Evolutionary conservation across 1,140 invertebrate species (phyloP).

Genomic region (Diabrotica undecimpunctata): DNA sequence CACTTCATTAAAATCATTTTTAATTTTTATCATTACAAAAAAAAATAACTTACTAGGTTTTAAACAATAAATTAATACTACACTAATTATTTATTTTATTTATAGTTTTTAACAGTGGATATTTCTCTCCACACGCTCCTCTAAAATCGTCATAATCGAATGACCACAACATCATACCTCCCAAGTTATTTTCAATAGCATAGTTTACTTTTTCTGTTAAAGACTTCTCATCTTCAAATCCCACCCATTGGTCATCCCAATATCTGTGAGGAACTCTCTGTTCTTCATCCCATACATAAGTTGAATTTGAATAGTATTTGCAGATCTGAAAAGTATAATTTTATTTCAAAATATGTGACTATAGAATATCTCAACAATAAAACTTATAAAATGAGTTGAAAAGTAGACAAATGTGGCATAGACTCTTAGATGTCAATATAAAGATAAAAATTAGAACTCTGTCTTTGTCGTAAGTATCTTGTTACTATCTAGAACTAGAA

Average conservation of each 20-base stretch:
- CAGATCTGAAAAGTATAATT: conserved; percentile 43
- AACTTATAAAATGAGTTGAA: not conserved
- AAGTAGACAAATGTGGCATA: not conserved
- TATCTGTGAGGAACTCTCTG: conserved; percentile 37
- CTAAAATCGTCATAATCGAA: conserved; percentile 72
- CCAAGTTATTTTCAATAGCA: conserved; percentile 52
- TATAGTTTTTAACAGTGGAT: conserved; percentile 54
- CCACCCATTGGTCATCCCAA: conserved; percentile 43
- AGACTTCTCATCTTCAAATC: conserved; percentile 43
- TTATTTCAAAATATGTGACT: not conserved
- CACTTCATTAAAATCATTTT: too few relatives aligned
- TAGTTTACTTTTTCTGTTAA: conserved; percentile 47
- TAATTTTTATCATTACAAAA: too few relatives aligned
- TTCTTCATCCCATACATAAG: conserved; percentile 38
- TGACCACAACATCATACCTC: conserved; percentile 69
- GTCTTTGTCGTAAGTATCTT: too few relatives aligned
- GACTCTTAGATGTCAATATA: too few relatives aligned
- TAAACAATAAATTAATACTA: too few relatives aligned
- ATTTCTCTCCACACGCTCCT: conserved; percentile 57
- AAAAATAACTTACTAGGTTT: too few relatives aligned
- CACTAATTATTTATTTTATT: not conserved
- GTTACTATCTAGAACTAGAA: too few relatives aligned
- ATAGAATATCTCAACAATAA: not conserved
- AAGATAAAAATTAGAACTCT: too few relatives aligned
- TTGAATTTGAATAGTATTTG: conserved; percentile 46